Evolutionary conservation across 2,888 invertebrate genomes (phyloP).

Genomic region (Oasisia sp.): DNA sequence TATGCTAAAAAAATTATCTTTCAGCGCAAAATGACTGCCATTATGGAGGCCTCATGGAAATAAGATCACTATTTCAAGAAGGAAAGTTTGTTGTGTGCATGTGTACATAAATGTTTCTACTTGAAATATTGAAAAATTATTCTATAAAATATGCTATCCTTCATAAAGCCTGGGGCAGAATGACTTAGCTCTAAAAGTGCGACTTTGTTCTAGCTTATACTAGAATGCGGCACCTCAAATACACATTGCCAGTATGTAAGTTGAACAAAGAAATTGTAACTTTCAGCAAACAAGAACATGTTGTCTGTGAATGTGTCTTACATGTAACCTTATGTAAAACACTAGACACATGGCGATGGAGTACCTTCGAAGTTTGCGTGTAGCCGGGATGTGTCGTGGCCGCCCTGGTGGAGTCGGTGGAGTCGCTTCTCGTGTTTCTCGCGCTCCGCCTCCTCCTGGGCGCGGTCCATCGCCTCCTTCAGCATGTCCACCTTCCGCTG

Average conservation of each 20-base stretch:
- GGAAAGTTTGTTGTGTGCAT: too few relatives aligned
- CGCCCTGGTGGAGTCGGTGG: slow-evolving; percentile 57
- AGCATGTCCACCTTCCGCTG: slow-evolving; percentile 80
- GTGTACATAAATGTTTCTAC: too few relatives aligned
- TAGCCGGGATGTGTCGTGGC: slow-evolving; percentile 59
- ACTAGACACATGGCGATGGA: neutral
- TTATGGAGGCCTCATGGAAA: neutral
- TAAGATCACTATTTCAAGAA: neutral
- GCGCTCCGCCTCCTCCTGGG: slow-evolving; percentile 69
- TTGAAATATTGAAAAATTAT: too few relatives aligned
- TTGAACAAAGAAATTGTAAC: neutral
- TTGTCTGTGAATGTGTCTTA: neutral
- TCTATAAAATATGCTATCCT: too few relatives aligned
- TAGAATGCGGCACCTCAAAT: too few relatives aligned
- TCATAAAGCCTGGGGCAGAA: too few relatives aligned
- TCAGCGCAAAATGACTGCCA: neutral
- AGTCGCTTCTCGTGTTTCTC: slow-evolving; percentile 57
- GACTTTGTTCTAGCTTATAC: too few relatives aligned
- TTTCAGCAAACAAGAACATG: neutral
- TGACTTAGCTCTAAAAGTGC: too few relatives aligned
- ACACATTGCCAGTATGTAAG: too few relatives aligned
- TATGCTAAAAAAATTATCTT: neutral
- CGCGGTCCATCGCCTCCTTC: slow-evolving; percentile 80
- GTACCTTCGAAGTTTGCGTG: slow-evolving; percentile 57
- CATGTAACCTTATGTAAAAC: neutral